Base-by-base conservation (phyloP, 2,797 vertebrate genomes). In the Lemur catta region DNA sequence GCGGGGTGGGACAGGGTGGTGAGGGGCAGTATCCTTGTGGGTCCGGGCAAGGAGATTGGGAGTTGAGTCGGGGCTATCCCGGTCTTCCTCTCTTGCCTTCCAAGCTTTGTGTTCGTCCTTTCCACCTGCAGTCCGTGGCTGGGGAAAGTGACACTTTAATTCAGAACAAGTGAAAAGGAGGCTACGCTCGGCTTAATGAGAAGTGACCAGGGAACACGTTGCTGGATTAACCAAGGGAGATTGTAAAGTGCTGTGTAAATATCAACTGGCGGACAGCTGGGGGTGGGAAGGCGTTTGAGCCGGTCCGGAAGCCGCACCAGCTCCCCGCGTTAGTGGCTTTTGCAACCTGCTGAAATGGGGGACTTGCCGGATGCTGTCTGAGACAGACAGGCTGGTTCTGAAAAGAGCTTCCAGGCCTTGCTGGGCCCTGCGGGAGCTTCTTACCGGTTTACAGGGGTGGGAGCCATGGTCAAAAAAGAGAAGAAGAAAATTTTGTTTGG, bases 131-230 rank as follows among this genome's bases (percentile, higher is more conserved):
- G 59, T 87, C 69, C 78, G 91, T 96, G 80, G 78, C 89, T 92
- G 93, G 84, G 96, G 38, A 93, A 97, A 93, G 86, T 97, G 97
- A 98, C 96, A 92, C 94, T 96, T 96, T 88, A 93, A 97, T 97
- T 97, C 87, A 96, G 76, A 93, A 57, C 86, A 80, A 88, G 84
- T 74, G 84, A 95, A 93, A 96, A 94, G 96, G 81, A 97, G 95
- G 94, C 89, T 85, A 55, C 43, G 0, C 92, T 95, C 1, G 14
- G 82, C 79, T 92, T 97, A 97, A 97, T 97, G 89, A 95, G 94
- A 98, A 97, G 93, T 96, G 97, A 98, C 95, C 86, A 4, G 89
- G 79, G 88, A 97, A 97, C 96, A 97, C 0, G 12, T n/a, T 26
- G 61, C 38, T 26, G 61, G 91, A 96, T 97, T 97, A 97, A 85